These are phyloP conservation scores for Piscicola geometra DNA, from an alignment of 2,888 invertebrate species.

Conservation along the genomic window DNA sequence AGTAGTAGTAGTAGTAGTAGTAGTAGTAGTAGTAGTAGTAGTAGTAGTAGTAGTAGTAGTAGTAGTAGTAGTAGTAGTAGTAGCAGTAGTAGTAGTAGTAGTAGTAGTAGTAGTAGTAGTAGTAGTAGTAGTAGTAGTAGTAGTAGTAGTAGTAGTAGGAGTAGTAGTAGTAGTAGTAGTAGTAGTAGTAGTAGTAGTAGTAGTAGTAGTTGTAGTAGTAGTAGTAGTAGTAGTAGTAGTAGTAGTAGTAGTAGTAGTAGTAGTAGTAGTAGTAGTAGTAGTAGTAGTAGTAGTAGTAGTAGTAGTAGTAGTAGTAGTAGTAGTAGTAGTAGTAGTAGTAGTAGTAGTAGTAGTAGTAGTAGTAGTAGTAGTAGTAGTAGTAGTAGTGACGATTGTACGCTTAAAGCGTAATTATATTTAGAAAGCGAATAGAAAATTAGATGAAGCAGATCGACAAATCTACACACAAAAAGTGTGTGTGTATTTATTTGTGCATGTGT, in stretches of 20 bases:
- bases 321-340: slow-evolving; percentile 23
- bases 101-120: slow-evolving; percentile 25
- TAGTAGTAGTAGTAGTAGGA: slow-evolving; percentile 19
- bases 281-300: slow-evolving; percentile 1
- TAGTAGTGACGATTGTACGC: slow-evolving; percentile 12
- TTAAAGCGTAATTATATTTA: neutral
- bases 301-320: slow-evolving; percentile 33
- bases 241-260: slow-evolving; percentile 31
- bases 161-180: slow-evolving; percentile 33
- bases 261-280: slow-evolving; percentile 29
- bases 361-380: slow-evolving; percentile 33
- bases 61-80: slow-evolving; percentile 17
- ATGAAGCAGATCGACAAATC: neutral
- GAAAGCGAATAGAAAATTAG: too few relatives aligned
- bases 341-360: slow-evolving; percentile 30
- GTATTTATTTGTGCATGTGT: neutral
- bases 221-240: slow-evolving; percentile 33
- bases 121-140: slow-evolving; percentile 24
- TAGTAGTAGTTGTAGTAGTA: slow-evolving; percentile 29
- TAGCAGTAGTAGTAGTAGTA: slow-evolving; percentile 31
- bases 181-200: slow-evolving; percentile 30
- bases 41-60: slow-evolving; percentile 26
- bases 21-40: slow-evolving; percentile 33
- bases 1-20: slow-evolving; percentile 28
- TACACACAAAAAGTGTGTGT: neutral